phyloP scores from a whole-genome alignment of 1,140 invertebrate species.

The Microplitis mediator region DNA sequence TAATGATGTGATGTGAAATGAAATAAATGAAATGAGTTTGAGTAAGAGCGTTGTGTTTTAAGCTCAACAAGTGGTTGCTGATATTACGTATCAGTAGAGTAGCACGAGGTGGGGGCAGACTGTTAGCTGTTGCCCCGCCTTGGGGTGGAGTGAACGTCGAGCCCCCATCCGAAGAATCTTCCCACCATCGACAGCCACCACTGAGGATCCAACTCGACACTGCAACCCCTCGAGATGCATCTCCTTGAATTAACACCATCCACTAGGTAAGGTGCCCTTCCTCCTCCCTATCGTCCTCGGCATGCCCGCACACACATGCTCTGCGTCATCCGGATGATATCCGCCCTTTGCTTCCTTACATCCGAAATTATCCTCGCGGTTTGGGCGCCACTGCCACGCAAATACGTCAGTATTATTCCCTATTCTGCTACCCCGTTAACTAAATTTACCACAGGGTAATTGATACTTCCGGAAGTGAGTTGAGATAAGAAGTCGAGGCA shows the following conservation, averaged over 20 bases:
- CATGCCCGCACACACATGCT: no score
- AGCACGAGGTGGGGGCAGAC: slow-evolving; percentile 36
- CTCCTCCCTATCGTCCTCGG: no score
- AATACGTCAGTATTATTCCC: no score
- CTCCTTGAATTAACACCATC: slow-evolving; percentile 36
- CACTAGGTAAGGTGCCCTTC: slow-evolving; percentile 7
- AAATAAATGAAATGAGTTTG: slow-evolving; percentile 31
- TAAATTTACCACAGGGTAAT: no score
- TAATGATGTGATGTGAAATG: slow-evolving; percentile 34
- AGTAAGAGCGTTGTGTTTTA: slow-evolving; percentile 30
- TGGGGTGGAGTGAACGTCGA: slow-evolving; percentile 51
- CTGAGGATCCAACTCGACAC: slow-evolving; percentile 16
- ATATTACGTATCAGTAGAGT: slow-evolving; percentile 60
- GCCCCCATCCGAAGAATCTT: slow-evolving; percentile 36
- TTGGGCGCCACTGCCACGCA: no score
- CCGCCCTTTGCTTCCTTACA: no score
- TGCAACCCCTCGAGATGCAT: slow-evolving; percentile 33
- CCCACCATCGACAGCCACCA: slow-evolving; percentile 27
- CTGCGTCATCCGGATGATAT: neutral
- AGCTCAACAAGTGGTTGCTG: slow-evolving; percentile 61
- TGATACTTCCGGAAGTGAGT: no score
- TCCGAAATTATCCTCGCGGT: no score
- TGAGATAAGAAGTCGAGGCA: no score
- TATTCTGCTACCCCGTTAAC: no score
- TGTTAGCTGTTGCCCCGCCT: slow-evolving; percentile 48